Base-by-base conservation (phyloP, 2,888 invertebrate genomes). In the Resseliella maxima region DNA sequence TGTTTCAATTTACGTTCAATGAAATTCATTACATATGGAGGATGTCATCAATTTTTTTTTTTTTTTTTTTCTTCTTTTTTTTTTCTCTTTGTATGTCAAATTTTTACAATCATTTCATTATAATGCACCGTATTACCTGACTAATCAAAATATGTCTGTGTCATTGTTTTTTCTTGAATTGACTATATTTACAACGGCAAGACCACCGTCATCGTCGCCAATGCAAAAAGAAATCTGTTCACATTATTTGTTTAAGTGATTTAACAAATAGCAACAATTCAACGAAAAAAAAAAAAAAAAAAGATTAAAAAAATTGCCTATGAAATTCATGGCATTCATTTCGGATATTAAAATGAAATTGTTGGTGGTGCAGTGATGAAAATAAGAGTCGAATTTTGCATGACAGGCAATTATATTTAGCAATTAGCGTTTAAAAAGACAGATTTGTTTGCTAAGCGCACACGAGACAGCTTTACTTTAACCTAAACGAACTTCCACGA, bases 221-320 rank as follows among this genome's bases (percentile, higher is more conserved):
- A 35, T 31, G 2, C 72, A 35, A 27, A 15, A 72, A 35, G 31
- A 72, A 72, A 72, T 72, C 72, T 72, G 72, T 72, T 15, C 31
- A 15, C n/a, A n/a, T 15, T 72, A 72, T 72, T 72, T 31, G 18
- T 72, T 72, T 72, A 72, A 72, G 31, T 31, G 72, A 27, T 35
- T 72, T 72, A n/a, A 72, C 72, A 72, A 72, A 72, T 72, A 72
- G 72, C 72, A 72, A 72, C 72, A 72, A 72, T 72, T 72, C 31
- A 18, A 6, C 46, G 2, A 2, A n/a, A n/a, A n/a, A n/a, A n/a
- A n/a, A n/a, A n/a, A n/a, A n/a, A n/a, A n/a, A n/a, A n/a, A n/a
- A n/a, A n/a, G n/a, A 21, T 21, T 50, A 50, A 50, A 50, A 72
- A 27, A 8, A 59, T 12, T 6, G 10, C 50, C 2, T 18, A 50